Base-by-base conservation (phyloP, 2,888 invertebrate species). In the Drosophila nr. fundita region DNA sequence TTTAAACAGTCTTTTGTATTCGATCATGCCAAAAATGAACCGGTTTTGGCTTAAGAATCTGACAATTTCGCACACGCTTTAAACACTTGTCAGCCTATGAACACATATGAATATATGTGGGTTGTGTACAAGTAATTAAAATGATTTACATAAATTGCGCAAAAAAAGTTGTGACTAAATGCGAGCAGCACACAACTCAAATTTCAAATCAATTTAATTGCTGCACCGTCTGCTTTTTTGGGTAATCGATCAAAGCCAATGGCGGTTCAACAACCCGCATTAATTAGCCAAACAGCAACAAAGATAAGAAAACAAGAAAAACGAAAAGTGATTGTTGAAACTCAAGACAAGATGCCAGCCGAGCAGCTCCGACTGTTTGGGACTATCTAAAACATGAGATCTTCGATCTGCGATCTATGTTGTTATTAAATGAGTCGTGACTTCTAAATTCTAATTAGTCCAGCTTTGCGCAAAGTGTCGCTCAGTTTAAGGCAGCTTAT, bases 191-290 rank as follows among this genome's bases (percentile, higher is more conserved):
- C 52, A 27, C 52, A 67, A 64, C 60, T 60, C 65, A 40, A 83
- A 84, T 66, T 73, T 78, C 86, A 68, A 42, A 49, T 32, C 53
- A 57, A 71, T 75, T 63, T 53, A 30, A 65, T 68, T 60, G 48
- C 15, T 15, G 45, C 15, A 15, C 21, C 45, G 54, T 79, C 62
- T 72, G 71, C 68, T 57, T 55, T 59, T 76, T 66, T 69, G 73
- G 76, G 61, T 76, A 78, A 84, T 89, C 82, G 72, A 80, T 87
- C 83, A 82, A 50, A 57, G 60, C 76, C 68, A 66, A 55, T 53
- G 71, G 83, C 78, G 64, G 86, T 87, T 87, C 89, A 83, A 80
- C 73, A 89, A 89, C 87, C 89, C 80, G 80, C 69, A 87, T 78
- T 61, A 73, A 75, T 83, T 83, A 76, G 36, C 59, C 49, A 53